A percentile compares a stretch with the other conserved stretches of the same genome.
These are phyloP conservation scores for Thalpophila matura DNA, from an alignment of 2,888 invertebrate species.

Conservation along the genomic window DNA sequence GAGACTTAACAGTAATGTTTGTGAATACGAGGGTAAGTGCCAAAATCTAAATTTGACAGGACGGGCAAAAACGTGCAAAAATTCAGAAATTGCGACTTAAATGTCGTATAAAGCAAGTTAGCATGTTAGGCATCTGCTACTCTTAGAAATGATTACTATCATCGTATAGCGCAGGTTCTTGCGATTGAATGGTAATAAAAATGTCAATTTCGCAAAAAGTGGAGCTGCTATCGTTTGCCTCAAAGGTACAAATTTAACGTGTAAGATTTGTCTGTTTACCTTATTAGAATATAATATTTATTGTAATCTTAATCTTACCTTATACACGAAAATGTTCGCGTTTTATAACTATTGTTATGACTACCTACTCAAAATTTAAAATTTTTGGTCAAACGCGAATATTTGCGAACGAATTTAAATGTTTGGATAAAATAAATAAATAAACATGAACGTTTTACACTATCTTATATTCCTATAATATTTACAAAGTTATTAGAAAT, in stretches of 20 bases:
- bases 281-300: conserved; percentile 46
- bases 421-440: conserved; percentile 54
- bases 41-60: too few species aligned
- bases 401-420: conserved; percentile 34
- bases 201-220: too few species aligned
- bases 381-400: conserved; percentile 3
- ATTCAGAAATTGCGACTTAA: too few species aligned
- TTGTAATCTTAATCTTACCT: conserved; percentile 34
- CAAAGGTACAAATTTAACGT: neutral
- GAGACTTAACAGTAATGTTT: too few species aligned
- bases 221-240: too few species aligned
- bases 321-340: conserved; percentile 16
- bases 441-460: conserved; percentile 65
- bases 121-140: too few species aligned
- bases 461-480: conserved; percentile 70
- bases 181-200: too few species aligned
- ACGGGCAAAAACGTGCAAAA: too few species aligned
- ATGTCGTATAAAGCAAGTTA: too few species aligned
- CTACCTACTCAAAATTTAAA: neutral
- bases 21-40: too few species aligned
- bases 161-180: too few species aligned
- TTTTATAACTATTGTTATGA: conserved; percentile 9
- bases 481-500: conserved; percentile 79
- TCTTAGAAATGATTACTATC: too few species aligned
- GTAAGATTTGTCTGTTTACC: conserved; percentile 25